A percentile compares a stretch with the other conserved stretches of the same genome.
phyloP scores from a whole-genome alignment of 2,113 vertebrate species.

The Lepidothrix coronata region DNA sequence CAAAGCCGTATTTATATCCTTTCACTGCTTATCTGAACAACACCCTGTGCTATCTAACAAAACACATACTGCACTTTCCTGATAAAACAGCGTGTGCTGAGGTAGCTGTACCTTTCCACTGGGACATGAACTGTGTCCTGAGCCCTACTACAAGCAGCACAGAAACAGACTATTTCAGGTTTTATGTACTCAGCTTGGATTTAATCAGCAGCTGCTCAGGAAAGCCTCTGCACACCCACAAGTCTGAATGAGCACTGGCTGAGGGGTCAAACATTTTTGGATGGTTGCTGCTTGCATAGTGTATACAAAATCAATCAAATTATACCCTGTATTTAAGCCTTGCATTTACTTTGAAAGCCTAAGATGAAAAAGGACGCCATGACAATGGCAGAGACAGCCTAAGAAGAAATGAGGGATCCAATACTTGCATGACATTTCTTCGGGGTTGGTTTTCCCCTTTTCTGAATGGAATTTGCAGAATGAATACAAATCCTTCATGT shows the following conservation, averaged over 20 bases:
- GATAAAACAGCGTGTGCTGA: not conserved
- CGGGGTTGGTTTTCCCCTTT: not conserved
- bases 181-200: not conserved
- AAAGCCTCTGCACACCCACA: not conserved
- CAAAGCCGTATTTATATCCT: not conserved
- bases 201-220: not conserved
- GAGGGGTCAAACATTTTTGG: not conserved
- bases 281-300: not conserved
- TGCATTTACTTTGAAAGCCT: not conserved
- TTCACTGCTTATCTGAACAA: not conserved
- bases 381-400: rapidly evolving
- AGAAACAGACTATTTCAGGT: not conserved
- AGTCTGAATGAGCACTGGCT: not conserved
- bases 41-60: not conserved
- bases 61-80: not conserved
- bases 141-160: not conserved
- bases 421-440: not conserved
- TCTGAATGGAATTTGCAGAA: not conserved
- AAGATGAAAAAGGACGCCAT: not conserved
- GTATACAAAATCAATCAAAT: not conserved
- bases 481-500: not conserved
- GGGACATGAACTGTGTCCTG: not conserved
- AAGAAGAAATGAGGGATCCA: not conserved
- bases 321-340: no score
- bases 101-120: not conserved